Conservation (phyloP, 2,797 vertebrate genomes). For the Bovichtus diacanthus region DNA sequence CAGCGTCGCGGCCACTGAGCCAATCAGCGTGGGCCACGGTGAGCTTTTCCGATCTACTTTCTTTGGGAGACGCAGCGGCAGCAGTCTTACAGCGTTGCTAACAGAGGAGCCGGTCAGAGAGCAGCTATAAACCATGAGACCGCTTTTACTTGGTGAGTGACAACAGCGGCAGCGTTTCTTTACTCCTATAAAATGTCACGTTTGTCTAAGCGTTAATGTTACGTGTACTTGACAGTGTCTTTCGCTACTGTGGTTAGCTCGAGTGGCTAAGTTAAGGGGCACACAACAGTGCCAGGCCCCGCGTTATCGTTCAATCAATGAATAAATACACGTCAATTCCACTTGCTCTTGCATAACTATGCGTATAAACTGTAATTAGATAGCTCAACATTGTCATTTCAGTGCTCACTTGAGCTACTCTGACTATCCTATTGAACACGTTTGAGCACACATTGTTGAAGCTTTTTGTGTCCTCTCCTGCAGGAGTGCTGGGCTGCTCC, state of each 20-base stretch:
- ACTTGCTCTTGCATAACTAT: neutral
- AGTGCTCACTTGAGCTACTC: rapidly evolving
- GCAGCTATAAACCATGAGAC: conserved; percentile 58
- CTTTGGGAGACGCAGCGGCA: conserved; percentile 37
- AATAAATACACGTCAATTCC: neutral
- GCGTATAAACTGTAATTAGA: neutral
- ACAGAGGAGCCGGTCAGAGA: conserved; percentile 9
- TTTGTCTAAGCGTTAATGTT: rapidly evolving
- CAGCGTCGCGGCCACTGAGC: conserved; percentile 35
- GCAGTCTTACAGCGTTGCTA: conserved; percentile 30
- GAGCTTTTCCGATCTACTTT: conserved; percentile 65
- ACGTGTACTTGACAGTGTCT: neutral
- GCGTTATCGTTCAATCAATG: neutral
- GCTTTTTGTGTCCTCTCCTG: neutral
- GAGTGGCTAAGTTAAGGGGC: conserved; percentile 43
- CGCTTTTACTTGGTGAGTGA: conserved; percentile 76
- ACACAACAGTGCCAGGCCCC: conserved; percentile 48
- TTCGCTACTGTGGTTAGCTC: conserved; percentile 40
- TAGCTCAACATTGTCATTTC: rapidly evolving
- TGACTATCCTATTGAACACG: neutral
- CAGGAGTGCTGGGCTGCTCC: conserved; percentile 90
- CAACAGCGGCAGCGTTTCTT: rapidly evolving
- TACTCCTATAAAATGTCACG: rapidly evolving
- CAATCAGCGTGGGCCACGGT: conserved; percentile 88
- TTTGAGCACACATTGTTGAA: neutral